Evolutionary conservation across 2,888 invertebrate species (phyloP), one percentile per base, ranked within the genome.

Genomic region (Colostygia pectinataria): DNA sequence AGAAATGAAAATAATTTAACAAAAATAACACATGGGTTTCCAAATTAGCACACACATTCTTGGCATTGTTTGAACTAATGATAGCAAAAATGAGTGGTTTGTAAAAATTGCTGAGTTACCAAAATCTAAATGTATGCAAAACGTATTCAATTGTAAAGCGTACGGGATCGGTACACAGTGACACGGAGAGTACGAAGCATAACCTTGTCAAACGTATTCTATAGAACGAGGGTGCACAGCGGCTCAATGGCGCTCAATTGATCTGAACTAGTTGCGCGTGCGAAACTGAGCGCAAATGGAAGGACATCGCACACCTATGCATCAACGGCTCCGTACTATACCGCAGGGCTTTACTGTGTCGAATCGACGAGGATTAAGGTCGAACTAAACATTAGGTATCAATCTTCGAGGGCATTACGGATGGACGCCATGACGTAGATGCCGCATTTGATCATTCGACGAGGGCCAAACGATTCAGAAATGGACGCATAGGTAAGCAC

Each of bases 161-260:
- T 59, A 57, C 45, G 49, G 47, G 52, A 56, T 54, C 54, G 57
- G 65, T 69, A 67, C 69, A 69, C 65, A 66, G 66, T 66, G 68
- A 68, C 68, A 65, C 58, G 62, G 59, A 66, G 61, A 62, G 66
- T 63, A 65, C 61, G 72, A 61, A 65, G 68, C 69, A 78, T 81
- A 80, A 86, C 87, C 89, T 88, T 87, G 87, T 71, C 73, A 60
- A 74, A 69, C 63, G 66, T 68, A 63, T 65, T 66, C 70, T 74
- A 69, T 76, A 71, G 74, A 75, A 75, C 74, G 78, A 78, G 83
- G 83, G 83, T 80, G 45, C 48, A 47, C 73, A 74, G 69, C 65
- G 66, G 71, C 83, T 87, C 80, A 86, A 86, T 86, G 81, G 74
- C 81, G 69, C 66, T 83, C 88, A 89, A 89, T 89, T 89, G 88